Conservation (phyloP, 1,140 invertebrate genomes). For the Drosophila novamexicana region DNA sequence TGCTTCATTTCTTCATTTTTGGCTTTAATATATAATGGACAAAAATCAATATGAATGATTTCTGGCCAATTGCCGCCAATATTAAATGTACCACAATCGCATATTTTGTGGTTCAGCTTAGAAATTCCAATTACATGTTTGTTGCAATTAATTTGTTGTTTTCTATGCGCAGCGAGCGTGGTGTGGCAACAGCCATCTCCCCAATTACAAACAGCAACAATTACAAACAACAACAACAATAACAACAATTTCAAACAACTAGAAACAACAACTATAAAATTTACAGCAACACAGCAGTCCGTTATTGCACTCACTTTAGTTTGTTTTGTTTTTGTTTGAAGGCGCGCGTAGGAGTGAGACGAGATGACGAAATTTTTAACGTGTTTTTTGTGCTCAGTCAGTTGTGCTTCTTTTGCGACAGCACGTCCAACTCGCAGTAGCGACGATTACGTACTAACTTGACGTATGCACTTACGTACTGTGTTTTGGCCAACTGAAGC, state of each 20-base stretch:
- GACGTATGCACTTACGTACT: conserved; percentile 19
- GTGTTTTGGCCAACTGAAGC: conserved; percentile 50
- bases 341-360: conserved; percentile 60
- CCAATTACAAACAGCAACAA: conserved; percentile 13
- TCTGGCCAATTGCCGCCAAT: conserved; percentile 51
- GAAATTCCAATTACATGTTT: conserved; percentile 70
- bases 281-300: conserved; percentile 23
- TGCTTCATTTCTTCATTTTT: conserved; percentile 9
- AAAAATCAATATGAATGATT: conserved; percentile 74
- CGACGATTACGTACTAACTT: conserved; percentile 62
- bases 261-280: conserved; percentile 11
- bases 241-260: conserved; percentile 4
- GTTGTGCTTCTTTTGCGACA: conserved; percentile 4
- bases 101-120: conserved; percentile 68
- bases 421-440: conserved; percentile 53
- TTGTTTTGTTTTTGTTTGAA: conserved; percentile 49
- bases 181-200: conserved; percentile 31
- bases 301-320: conserved; percentile 68
- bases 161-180: conserved; percentile 50
- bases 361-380: conserved; percentile 63
- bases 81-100: conserved; percentile 54
- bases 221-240: neutral
- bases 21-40: conserved; percentile 70
- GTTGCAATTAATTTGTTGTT: conserved; percentile 71
- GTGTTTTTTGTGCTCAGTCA: conserved; percentile 47